These are phyloP conservation scores for Cardiocondyla obscurior DNA, from an alignment of 1,140 invertebrate genomes.

Conservation along the genomic window DNA sequence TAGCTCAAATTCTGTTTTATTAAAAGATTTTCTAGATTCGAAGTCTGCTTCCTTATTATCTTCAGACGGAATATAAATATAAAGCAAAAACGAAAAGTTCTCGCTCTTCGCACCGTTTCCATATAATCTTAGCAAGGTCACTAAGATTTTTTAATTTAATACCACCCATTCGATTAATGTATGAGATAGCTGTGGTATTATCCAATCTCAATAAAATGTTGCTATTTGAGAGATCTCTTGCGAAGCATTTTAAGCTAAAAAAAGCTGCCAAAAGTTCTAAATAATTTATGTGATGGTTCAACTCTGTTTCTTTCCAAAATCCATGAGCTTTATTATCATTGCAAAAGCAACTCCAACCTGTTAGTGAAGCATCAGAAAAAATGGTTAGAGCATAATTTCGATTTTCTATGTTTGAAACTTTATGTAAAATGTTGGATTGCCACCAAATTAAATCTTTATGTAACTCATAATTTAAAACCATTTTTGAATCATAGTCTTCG, in stretches of 20 bases:
- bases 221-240: neutral
- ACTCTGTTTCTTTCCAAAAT: neutral
- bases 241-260: neutral
- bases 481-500: too few species aligned
- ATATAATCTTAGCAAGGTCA: neutral
- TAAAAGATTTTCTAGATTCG: neutral
- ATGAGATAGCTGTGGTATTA: neutral
- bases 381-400: too few species aligned
- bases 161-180: neutral
- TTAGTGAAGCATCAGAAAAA: too few species aligned
- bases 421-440: too few species aligned
- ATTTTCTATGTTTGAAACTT: too few species aligned
- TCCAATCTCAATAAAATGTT: neutral
- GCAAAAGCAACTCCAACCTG: too few species aligned
- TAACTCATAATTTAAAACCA: too few species aligned
- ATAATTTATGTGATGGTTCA: neutral
- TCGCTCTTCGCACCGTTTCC: neutral
- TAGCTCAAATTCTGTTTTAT: neutral
- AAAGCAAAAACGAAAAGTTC: neutral
- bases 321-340: too few species aligned
- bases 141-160: neutral
- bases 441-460: too few species aligned
- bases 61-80: neutral
- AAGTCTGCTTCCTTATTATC: neutral
- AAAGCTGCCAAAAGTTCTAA: neutral